Evolutionary conservation across 2,113 vertebrate genomes (phyloP), one percentile per base, ranked within the genome.

Genomic region (Lagenorhynchus albirostris): DNA sequence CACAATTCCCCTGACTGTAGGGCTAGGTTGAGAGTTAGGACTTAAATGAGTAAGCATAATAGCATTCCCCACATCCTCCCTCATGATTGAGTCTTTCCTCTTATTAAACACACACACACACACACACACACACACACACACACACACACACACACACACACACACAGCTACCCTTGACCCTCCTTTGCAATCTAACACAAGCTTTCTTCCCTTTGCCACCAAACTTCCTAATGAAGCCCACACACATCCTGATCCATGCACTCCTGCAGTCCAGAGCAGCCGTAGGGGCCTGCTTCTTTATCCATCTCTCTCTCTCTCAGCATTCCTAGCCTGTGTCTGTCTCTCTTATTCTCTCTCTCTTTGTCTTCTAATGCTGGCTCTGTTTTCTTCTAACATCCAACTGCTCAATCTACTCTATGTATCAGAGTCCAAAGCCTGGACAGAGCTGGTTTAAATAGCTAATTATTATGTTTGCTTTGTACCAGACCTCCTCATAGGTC

Each of bases 381-480:
- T 83, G 2, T 73, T 86, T 95, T 84, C n/a, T 71, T 80, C 47
- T 87, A 20, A 67, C 14, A 33, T 63, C 21, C 18, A 82, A 31
- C 18, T 71, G 73, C 55, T 67, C 12, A 50, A 18, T 29, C 20
- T 41, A n/a, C 18, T 18, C 15, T 58, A 10, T 70, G 20, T 20
- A 26, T 84, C 74, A 91, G 20, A 89, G n/a, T 58, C 41, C 67
- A 83, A 47, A 86, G 81, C 71, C 67, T 74, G 29, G 38, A 60
- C 36, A 80, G 55, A 94, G 33, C 17, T 58, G 33, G 36, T 21
- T 71, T 50, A 50, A 94, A 38, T 58, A 68, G 50, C 2, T 29
- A 50, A 70, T 80, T 41, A 60, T 68, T 77, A n/a, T 36, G 31
- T 76, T 77, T 80, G 23, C 63, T 83, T 89, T 88, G 80, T 71